phyloP scores from a whole-genome alignment of 2,113 vertebrate genomes.

The Lepidothrix coronata region DNA sequence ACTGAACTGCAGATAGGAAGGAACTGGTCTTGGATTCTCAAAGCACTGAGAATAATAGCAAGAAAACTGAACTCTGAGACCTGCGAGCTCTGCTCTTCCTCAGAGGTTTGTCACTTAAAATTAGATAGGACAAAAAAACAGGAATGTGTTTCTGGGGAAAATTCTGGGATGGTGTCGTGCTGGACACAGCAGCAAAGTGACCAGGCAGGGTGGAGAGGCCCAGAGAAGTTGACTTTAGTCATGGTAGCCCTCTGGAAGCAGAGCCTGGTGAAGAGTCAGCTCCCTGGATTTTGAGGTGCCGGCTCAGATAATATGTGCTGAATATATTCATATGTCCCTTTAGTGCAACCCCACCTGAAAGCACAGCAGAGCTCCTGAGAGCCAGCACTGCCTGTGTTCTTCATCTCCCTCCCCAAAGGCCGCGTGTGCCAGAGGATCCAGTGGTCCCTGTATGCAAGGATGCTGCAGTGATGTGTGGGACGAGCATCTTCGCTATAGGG shows the following conservation, averaged over 20 bases:
- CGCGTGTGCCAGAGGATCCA: accelerated
- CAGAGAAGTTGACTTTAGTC: not conserved
- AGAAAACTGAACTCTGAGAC: not conserved
- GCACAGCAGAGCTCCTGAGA: not conserved
- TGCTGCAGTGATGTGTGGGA: not conserved
- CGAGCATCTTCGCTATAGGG: not conserved
- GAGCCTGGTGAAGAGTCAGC: not conserved
- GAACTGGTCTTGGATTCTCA: not conserved
- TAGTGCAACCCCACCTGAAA: not conserved
- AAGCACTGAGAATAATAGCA: not conserved
- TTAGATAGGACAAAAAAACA: not conserved
- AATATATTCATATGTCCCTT: not conserved
- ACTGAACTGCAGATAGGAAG: constrained; percentile 32
- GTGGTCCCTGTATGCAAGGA: not conserved
- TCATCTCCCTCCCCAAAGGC: not conserved
- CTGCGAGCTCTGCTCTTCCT: not conserved
- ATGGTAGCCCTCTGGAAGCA: not conserved
- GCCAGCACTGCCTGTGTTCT: not conserved
- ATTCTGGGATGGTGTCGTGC: not conserved
- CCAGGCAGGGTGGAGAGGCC: not conserved
- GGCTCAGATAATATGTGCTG: not conserved
- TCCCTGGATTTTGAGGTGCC: not conserved
- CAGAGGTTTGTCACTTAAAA: not conserved
- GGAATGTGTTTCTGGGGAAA: not conserved
- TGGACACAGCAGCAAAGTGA: not conserved